Base-by-base conservation (phyloP, 2,888 invertebrate species). In the Formica aserva region DNA sequence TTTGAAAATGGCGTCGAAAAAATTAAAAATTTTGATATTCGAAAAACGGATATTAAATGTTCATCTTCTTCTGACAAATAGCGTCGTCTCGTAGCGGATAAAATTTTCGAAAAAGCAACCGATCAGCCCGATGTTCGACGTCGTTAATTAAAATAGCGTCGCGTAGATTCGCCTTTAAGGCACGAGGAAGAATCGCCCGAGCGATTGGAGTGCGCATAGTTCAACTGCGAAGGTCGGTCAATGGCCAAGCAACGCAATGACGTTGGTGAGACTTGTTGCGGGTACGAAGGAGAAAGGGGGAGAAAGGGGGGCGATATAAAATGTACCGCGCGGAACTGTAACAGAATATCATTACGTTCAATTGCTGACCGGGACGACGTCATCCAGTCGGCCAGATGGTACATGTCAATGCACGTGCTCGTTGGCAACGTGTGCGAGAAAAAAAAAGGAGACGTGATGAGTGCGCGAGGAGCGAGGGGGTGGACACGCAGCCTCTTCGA, bases 181-280 rank as follows among this genome's bases (percentile, higher is more conserved):
- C 13, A 75, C 48, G 38, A 45, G 60, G 52, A 72, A 60, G 85
- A 72, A 57, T 57, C 62, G 48, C 38, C 11, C 48, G 82, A 85
- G 86, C 72, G 84, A 87, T 85, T 83, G 72, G 83, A 85, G 78
- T 71, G 66, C 75, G 75, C 86, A 86, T 87, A 88, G 91, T 91
- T 91, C 91, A 91, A 91, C 86, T 84, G 85, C 88, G 92, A 92
- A 92, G 92, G 92, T 92, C 92, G 92, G 92, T 92, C 92, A 92
- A 90, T 92, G 92, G 92, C 92, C 92, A 92, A 86, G 85, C 18
- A 29, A 85, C 85, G 81, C n/a, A n/a, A 52, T 8, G 52, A n/a
- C 8, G 78, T 75, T 13, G 26, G 4, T 35, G 76, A 48, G 63
- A 52, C 32, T 67, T 48, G 52, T 65, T 29, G 81, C 75, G 71